Evolutionary conservation across 2,113 vertebrate genomes (phyloP).

Genomic region (Clarias batrachus): DNA sequence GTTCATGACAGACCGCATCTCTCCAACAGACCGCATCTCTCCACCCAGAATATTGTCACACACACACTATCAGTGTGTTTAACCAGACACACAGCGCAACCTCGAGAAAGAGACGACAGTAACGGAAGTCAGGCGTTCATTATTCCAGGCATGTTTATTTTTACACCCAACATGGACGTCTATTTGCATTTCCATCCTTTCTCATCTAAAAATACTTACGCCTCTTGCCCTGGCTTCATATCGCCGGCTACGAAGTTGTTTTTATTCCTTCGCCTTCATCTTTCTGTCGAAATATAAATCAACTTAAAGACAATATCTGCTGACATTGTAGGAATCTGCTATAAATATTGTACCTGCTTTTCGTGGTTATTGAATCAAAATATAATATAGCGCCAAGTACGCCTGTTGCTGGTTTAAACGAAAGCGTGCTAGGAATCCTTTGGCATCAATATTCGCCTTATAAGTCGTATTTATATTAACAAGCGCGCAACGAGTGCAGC

Average conservation of each 20-base stretch:
- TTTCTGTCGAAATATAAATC: conserved; percentile 23
- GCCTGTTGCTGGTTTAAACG: neutral
- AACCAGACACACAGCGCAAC: neutral
- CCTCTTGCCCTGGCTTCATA: neutral
- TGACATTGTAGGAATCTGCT: conserved; percentile 5
- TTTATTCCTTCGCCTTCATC: neutral
- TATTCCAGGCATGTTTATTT: neutral
- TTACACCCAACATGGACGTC: neutral
- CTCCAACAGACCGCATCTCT: no score
- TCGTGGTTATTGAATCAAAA: neutral
- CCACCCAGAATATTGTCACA: neutral
- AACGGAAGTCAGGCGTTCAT: neutral
- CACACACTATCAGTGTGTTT: neutral
- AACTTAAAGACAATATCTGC: neutral
- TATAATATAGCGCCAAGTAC: neutral
- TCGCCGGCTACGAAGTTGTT: neutral
- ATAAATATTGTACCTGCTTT: conserved; percentile 2
- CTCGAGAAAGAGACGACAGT: neutral
- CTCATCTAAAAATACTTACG: conserved; percentile 1
- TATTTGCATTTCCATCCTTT: neutral
- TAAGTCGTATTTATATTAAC: neutral
- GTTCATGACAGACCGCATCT: neutral
- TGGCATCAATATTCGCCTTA: neutral
- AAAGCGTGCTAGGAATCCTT: neutral
- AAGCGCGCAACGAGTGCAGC: neutral